Evolutionary conservation across 2,888 invertebrate genomes (phyloP).

Genomic region (Allophyes oxyacanthae): DNA sequence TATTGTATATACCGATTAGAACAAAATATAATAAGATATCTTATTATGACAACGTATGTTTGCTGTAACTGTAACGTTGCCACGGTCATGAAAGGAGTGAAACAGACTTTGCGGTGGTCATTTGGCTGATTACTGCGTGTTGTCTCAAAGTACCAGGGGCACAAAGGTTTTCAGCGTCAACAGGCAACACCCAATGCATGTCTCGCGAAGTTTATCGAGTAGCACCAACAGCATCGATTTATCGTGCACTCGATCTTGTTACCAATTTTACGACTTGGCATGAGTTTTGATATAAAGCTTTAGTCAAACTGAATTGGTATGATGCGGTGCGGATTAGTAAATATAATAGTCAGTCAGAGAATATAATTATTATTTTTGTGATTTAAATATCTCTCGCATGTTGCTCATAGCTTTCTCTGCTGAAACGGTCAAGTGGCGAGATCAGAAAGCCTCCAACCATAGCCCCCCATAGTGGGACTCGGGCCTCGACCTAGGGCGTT

Average conservation of each 20-base stretch:
- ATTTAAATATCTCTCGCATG: too few relatives aligned
- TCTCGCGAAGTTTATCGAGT: conserved; percentile 45
- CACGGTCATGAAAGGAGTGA: conserved; percentile 16
- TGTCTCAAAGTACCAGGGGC: conserved; percentile 8
- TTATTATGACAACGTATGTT: conserved; percentile 5
- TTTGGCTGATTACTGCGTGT: conserved; percentile 6
- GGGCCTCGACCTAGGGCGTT: too few relatives aligned
- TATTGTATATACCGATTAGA: too few relatives aligned
- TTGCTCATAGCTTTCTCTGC: too few relatives aligned
- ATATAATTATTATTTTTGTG: too few relatives aligned
- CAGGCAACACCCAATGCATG: conserved; percentile 42
- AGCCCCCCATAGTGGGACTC: too few relatives aligned
- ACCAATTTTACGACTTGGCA: conserved; percentile 79
- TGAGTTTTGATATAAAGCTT: conserved; percentile 63
- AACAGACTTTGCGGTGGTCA: conserved; percentile 2
- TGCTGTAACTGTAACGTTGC: conserved; percentile 4
- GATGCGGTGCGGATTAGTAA: conserved; percentile 39
- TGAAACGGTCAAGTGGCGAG: too few relatives aligned
- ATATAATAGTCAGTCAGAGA: conserved; percentile 13
- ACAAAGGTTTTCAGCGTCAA: conserved; percentile 31
- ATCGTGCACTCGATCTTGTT: conserved; percentile 56
- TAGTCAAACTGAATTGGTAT: conserved; percentile 56
- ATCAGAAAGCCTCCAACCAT: too few relatives aligned
- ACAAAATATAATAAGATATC: conserved; percentile 3
- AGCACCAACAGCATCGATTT: conserved; percentile 52